A percentile compares a stretch with the other conserved stretches of the same genome.
These are phyloP conservation scores for Dolichopus griseipennis DNA, from an alignment of 2,888 invertebrate species.

Conservation along the genomic window DNA sequence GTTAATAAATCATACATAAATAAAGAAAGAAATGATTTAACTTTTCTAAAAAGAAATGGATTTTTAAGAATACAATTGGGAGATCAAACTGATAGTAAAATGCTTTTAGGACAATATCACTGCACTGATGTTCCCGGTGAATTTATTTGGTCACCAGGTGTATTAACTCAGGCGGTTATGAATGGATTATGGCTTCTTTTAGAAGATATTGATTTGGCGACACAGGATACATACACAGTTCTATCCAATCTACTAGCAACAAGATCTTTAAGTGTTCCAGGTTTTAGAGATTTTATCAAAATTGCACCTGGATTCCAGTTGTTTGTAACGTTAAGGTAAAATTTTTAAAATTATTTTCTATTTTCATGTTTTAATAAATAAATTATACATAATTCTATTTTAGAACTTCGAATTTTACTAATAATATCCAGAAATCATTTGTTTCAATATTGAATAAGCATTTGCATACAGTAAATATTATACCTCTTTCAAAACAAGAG, in stretches of 20 bases:
- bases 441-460: conserved; percentile 69
- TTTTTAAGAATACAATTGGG: conserved; percentile 87
- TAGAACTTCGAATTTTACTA: conserved; percentile 37
- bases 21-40: background rate
- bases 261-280: conserved; percentile 72
- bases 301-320: conserved; percentile 82
- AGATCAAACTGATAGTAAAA: conserved; percentile 94
- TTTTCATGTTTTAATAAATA: too few species aligned
- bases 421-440: conserved; percentile 48
- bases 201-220: conserved; percentile 92
- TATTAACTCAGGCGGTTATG: conserved; percentile 76
- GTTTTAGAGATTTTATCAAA: conserved; percentile 72
- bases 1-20: background rate
- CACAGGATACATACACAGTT: conserved; percentile 84
- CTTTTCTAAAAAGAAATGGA: conserved; percentile 34
- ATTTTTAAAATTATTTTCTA: background rate
- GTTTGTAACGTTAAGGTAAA: conserved; percentile 78
- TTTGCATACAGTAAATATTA: conserved; percentile 70
- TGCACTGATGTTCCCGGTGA: conserved; percentile 97
- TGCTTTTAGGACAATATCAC: conserved; percentile 69
- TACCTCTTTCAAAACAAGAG: conserved; percentile 67
- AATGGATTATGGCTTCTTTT: conserved; percentile 85
- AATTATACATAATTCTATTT: conserved; percentile 7
- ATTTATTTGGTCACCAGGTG: conserved; percentile 94
- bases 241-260: conserved; percentile 78